phyloP scores from a whole-genome alignment of 1,140 invertebrate genomes.

The Drosophila erecta region DNA sequence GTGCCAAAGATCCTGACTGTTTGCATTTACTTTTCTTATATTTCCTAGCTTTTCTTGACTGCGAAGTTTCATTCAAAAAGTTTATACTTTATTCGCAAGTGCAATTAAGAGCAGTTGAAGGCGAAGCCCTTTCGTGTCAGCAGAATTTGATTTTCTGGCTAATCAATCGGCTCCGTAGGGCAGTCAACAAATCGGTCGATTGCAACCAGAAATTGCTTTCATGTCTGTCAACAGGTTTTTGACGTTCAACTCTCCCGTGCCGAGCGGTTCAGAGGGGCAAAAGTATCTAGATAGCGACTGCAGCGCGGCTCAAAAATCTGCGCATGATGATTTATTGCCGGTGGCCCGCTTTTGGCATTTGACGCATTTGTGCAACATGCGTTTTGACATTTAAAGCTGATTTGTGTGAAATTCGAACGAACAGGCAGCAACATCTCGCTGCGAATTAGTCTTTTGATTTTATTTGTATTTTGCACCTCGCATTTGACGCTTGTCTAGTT shows the following conservation, averaged over 20 bases:
- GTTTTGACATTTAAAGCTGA: slow-evolving; percentile 82
- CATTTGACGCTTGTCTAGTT: slow-evolving; percentile 46
- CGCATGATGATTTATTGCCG: slow-evolving; percentile 74
- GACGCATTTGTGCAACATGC: slow-evolving; percentile 82
- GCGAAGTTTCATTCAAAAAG: neutral
- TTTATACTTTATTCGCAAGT: neutral
- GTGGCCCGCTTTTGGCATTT: slow-evolving; percentile 74
- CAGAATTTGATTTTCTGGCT: neutral
- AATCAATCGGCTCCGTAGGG: slow-evolving; percentile 20
- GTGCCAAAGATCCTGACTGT: too few species aligned
- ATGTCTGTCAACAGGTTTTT: slow-evolving; percentile 60
- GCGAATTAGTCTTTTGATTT: slow-evolving; percentile 9
- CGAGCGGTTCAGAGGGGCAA: slow-evolving; percentile 2
- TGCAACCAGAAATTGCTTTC: slow-evolving; percentile 51
- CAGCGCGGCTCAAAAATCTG: slow-evolving; percentile 35
- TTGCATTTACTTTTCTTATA: too few species aligned
- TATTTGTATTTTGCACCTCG: slow-evolving; percentile 11
- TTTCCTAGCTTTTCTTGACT: neutral
- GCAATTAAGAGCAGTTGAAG: neutral
- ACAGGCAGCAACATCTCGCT: slow-evolving; percentile 13
- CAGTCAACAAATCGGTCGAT: slow-evolving; percentile 25
- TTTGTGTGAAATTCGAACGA: slow-evolving; percentile 77
- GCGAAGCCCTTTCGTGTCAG: neutral
- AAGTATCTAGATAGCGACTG: slow-evolving; percentile 27
- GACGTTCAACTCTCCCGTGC: slow-evolving; percentile 21